Percentiles rank a stretch among this genome's conserved stretches.
Evolutionary conservation across 2,888 invertebrate species (phyloP).

Genomic region (Macrosiphum euphorbiae): DNA sequence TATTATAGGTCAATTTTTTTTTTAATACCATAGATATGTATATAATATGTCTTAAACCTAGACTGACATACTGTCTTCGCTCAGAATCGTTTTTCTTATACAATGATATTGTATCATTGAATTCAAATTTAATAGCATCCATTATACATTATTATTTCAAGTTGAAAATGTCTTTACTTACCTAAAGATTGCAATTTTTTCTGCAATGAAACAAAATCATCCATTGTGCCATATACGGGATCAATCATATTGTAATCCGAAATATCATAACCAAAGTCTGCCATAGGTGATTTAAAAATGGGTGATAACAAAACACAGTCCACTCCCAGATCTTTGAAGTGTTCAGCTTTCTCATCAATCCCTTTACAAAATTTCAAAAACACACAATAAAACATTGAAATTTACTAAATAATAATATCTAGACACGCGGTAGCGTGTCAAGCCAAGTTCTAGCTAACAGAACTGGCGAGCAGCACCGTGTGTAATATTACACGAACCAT

Average conservation of each 20-base stretch:
- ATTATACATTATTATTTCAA: too few species aligned
- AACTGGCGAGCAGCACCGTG: too few species aligned
- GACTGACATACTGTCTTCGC: too few species aligned
- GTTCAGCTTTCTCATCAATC: slow-evolving; percentile 71
- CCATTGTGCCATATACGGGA: slow-evolving; percentile 74
- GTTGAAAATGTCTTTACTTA: slow-evolving; percentile 11
- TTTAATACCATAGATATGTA: too few species aligned
- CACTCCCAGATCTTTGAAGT: slow-evolving; percentile 75
- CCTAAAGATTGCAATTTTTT: slow-evolving; percentile 70
- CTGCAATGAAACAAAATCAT: slow-evolving; percentile 73
- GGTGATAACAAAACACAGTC: slow-evolving; percentile 80
- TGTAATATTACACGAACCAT: too few species aligned
- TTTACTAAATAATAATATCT: neutral
- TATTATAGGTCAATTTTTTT: too few species aligned
- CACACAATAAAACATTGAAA: neutral
- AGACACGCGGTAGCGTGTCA: too few species aligned
- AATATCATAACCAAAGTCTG: slow-evolving; percentile 79
- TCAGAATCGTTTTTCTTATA: too few species aligned
- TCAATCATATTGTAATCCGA: slow-evolving; percentile 74
- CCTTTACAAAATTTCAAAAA: slow-evolving; percentile 67
- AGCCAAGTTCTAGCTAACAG: neutral
- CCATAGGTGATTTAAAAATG: slow-evolving; percentile 78
- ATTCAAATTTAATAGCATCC: too few species aligned
- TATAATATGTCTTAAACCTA: too few species aligned
- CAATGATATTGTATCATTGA: too few species aligned